Base-by-base conservation (phyloP, 2,113 vertebrate genomes). In the Cyphomyrus discorhynchus region DNA sequence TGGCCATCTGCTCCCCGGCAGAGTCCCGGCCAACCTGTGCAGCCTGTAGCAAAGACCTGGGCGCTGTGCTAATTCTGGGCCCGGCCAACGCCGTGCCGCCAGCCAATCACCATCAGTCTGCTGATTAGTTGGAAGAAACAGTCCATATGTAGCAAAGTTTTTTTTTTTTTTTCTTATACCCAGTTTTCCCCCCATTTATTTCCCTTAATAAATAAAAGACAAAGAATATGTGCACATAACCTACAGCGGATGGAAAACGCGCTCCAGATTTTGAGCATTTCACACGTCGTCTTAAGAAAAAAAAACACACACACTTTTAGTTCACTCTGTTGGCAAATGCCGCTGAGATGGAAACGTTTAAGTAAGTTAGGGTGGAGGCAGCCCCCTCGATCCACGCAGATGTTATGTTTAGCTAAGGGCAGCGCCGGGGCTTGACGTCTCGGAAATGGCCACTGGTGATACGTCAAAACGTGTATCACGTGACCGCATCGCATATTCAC, bases 1-100 rank as follows among this genome's bases (percentile, higher is more conserved):
- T 99, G 95, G 95, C 98, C 98, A 99, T 99, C 98, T 99, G 98
- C 98, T 99, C 98, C 98, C 98, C 98, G 97, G 97, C 98, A 97
- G 97, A 98, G 97, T 95, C 95, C 95, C 97, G 98, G 98, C 98
- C 98, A 99, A 99, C 98, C 98, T 99, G 98, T 98, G 96, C 97
- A 96, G 98, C 98, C 98, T 98, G 97, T 97, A 98, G 98, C 98
- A 98, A 95, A 98, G 98, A 99, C 98, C 98, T 98, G 98, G 98
- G 97, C 97, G 97, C 96, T 96, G 96, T 97, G 97, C 97, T 97
- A 96, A 95, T 97, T 96, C 96, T 96, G 97, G 96, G 96, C 96
- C 95, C 96, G 96, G 97, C 98, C 97, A 98, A 98, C 97, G 97
- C 98, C 96, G 97, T 24, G 3, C 52, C n/a, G 80, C 80, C 96